Evolutionary conservation across 2,888 invertebrate genomes (phyloP).

Genomic region (Chrysolina haemoptera): DNA sequence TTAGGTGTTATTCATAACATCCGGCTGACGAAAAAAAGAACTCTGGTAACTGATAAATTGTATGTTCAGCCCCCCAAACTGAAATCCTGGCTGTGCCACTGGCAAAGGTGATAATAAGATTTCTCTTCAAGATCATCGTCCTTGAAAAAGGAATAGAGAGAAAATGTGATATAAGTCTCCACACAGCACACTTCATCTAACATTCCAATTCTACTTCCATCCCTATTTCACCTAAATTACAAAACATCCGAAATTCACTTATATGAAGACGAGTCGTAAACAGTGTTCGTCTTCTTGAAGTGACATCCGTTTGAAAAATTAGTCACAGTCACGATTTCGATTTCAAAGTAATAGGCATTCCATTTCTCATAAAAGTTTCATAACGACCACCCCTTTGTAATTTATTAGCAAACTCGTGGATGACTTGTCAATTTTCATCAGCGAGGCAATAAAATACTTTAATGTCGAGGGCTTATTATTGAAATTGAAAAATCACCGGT

Average conservation of each 20-base stretch:
- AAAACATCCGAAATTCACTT: not conserved
- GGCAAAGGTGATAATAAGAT: too few relatives aligned
- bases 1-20: too few relatives aligned
- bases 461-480: not conserved
- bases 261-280: not conserved
- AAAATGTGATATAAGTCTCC: too few relatives aligned
- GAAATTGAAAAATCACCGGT: slow-evolving; percentile 4
- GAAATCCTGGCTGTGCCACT: too few relatives aligned
- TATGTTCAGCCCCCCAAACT: too few relatives aligned
- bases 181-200: too few relatives aligned
- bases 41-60: too few relatives aligned
- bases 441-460: slow-evolving; percentile 4
- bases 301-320: not conserved
- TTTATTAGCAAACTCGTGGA: slow-evolving; percentile 1
- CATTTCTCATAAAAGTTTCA: not conserved
- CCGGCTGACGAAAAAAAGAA: too few relatives aligned
- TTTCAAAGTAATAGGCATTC: not conserved
- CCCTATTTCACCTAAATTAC: not conserved
- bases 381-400: not conserved
- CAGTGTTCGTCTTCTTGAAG: not conserved
- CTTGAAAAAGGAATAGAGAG: too few relatives aligned
- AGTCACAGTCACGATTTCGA: slow-evolving; percentile 2
- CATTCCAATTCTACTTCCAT: not conserved
- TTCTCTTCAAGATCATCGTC: too few relatives aligned
- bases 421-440: slow-evolving; percentile 1